These are phyloP conservation scores for Bellardia bayeri DNA, from an alignment of 2,888 invertebrate genomes.

Conservation along the genomic window DNA sequence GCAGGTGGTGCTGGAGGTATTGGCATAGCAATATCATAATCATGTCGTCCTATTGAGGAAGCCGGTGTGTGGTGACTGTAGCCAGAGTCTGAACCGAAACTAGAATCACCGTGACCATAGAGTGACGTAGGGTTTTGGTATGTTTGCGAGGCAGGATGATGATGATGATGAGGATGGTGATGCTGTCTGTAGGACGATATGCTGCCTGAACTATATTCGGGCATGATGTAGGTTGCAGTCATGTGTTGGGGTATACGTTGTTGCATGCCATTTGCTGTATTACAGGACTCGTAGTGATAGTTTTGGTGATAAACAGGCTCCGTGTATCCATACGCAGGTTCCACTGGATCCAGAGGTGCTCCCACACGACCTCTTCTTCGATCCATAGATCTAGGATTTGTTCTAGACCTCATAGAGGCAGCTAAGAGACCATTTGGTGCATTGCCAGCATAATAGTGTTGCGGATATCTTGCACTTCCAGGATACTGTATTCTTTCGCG, in stretches of 20 bases:
- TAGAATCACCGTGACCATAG: slow-evolving; percentile 89
- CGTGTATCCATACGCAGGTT: slow-evolving; percentile 85
- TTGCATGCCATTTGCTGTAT: slow-evolving; percentile 54
- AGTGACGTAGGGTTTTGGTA: slow-evolving; percentile 82
- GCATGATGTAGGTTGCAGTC: slow-evolving; percentile 78
- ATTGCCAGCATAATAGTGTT: slow-evolving; percentile 79
- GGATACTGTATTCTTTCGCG: slow-evolving; percentile 82
- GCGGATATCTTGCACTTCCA: slow-evolving; percentile 77
- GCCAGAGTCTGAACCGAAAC: slow-evolving; percentile 93
- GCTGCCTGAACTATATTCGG: slow-evolving; percentile 76
- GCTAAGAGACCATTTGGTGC: slow-evolving; percentile 77
- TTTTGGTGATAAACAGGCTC: slow-evolving; percentile 92
- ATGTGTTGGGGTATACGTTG: slow-evolving; percentile 63
- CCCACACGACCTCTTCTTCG: slow-evolving; percentile 81
- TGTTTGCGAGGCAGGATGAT: slow-evolving; percentile 71
- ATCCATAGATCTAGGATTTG: slow-evolving; percentile 82
- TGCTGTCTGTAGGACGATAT: slow-evolving; percentile 66
- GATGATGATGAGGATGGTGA: slow-evolving; percentile 65
- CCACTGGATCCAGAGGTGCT: slow-evolving; percentile 78
- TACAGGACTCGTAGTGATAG: slow-evolving; percentile 88
- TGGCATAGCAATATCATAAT: slow-evolving; percentile 78
- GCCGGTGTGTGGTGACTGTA: slow-evolving; percentile 88
- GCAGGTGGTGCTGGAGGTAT: slow-evolving; percentile 74
- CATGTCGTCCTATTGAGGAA: slow-evolving; percentile 81
- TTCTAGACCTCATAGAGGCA: slow-evolving; percentile 80